Evolutionary conservation across 2,797 vertebrate species (phyloP).

Genomic region (Lithobates pipiens): DNA sequence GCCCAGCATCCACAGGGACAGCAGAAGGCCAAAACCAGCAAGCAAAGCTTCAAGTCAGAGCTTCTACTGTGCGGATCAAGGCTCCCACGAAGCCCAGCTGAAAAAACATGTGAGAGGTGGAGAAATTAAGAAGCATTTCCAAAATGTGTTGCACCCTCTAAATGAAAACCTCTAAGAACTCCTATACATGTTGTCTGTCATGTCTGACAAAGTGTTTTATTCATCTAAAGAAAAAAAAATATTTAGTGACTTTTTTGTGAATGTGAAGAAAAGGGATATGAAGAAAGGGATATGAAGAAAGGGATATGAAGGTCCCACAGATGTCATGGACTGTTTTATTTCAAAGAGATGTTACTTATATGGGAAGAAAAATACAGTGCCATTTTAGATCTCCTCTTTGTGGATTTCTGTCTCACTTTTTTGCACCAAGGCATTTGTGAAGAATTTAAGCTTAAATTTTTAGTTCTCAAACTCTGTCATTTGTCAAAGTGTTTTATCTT

Average conservation of each 20-base stretch:
- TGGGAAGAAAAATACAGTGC: not conserved
- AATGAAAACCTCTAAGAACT: slow-evolving; percentile 51
- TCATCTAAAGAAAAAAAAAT: not conserved
- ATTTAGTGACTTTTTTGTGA: slow-evolving; percentile 57
- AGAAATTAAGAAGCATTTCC: not conserved
- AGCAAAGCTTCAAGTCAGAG: slow-evolving; percentile 80
- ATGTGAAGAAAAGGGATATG: slow-evolving; percentile 55
- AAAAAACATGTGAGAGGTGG: slow-evolving; percentile 38
- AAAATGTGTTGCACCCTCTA: slow-evolving; percentile 28
- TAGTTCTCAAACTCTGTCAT: not conserved
- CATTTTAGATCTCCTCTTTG: not conserved
- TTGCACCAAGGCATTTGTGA: slow-evolving; percentile 18
- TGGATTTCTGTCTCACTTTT: slow-evolving; percentile 15
- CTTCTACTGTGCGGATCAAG: slow-evolving; percentile 80
- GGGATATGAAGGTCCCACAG: not conserved
- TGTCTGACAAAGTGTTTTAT: slow-evolving; percentile 46
- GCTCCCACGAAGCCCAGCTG: slow-evolving; percentile 83
- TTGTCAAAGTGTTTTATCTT: not conserved
- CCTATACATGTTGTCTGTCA: slow-evolving; percentile 49
- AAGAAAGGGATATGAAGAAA: slow-evolving; percentile 15
- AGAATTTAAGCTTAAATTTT: slow-evolving; percentile 19
- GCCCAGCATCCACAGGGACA: slow-evolving; percentile 76
- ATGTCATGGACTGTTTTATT: not conserved
- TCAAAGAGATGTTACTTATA: slow-evolving; percentile 7
- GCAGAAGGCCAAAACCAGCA: slow-evolving; percentile 74